These are phyloP conservation scores for Sphecodes monilicornis DNA, from an alignment of 2,888 invertebrate genomes.

Conservation along the genomic window DNA sequence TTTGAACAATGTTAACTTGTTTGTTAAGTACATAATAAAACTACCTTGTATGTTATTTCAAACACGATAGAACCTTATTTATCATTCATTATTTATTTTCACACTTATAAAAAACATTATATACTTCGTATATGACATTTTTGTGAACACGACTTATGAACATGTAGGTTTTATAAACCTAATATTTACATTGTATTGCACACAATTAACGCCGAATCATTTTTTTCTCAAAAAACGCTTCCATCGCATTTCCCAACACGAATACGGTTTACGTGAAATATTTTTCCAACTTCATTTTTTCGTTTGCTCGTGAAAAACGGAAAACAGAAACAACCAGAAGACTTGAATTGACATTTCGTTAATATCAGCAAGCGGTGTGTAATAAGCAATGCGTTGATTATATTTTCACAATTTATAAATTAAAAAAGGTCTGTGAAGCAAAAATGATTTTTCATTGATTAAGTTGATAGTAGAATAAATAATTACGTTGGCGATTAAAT, in stretches of 20 bases:
- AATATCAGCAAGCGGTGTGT: neutral
- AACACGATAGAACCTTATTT: neutral
- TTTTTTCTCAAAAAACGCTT: no score
- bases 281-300: neutral
- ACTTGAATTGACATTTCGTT: neutral
- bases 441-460: neutral
- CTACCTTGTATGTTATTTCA: conserved; percentile 3
- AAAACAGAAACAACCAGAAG: neutral
- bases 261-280: neutral
- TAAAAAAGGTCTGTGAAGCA: neutral
- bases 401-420: neutral
- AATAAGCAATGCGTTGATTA: neutral
- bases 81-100: neutral
- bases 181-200: neutral
- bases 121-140: neutral
- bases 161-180: no score
- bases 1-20: neutral
- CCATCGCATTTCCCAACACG: neutral
- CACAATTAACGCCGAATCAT: neutral
- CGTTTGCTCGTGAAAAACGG: neutral
- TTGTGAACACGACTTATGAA: neutral
- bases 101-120: neutral
- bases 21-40: neutral
- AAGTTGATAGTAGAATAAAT: neutral
- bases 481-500: neutral